phyloP scores from a whole-genome alignment of 2,888 invertebrate species.

The Ormyrus labotus region DNA sequence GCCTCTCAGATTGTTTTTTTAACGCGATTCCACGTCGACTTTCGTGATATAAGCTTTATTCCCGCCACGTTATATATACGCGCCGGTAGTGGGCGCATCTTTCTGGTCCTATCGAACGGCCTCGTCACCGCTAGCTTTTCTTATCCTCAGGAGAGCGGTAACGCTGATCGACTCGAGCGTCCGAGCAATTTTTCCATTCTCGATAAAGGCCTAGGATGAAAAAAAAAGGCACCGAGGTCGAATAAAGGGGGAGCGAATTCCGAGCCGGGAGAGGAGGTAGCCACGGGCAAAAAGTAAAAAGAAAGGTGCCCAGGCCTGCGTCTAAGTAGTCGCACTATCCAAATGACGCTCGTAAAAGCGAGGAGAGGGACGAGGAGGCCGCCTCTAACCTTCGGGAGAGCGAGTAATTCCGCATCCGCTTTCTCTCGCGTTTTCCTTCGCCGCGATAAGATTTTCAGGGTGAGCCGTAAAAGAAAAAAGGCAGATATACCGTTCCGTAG shows the following conservation, averaged over 20 bases:
- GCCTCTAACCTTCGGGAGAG: not conserved
- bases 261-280: not conserved
- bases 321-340: constrained; percentile 14
- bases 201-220: no score
- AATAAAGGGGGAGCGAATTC: not conserved
- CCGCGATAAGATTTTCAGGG: constrained; percentile 40
- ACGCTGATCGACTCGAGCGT: constrained; percentile 23
- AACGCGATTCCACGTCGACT: no score
- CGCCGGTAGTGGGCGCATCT: not conserved
- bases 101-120: not conserved
- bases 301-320: not conserved
- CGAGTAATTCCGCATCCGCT: constrained; percentile 22
- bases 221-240: no score
- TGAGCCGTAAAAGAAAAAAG: constrained; percentile 32
- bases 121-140: not conserved
- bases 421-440: constrained; percentile 3
- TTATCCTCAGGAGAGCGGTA: constrained; percentile 26
- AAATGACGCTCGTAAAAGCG: constrained; percentile 37
- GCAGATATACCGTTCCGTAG: constrained; percentile 3
- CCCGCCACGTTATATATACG: no score
- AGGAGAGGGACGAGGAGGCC: not conserved
- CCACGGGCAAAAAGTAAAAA: not conserved
- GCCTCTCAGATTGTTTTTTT: no score
- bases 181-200: no score
- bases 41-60: no score